A percentile compares a stretch with the other conserved stretches of the same genome.
These are phyloP conservation scores for Takifugu ocellatus DNA, from an alignment of 2,797 vertebrate species.

Conservation along the genomic window DNA sequence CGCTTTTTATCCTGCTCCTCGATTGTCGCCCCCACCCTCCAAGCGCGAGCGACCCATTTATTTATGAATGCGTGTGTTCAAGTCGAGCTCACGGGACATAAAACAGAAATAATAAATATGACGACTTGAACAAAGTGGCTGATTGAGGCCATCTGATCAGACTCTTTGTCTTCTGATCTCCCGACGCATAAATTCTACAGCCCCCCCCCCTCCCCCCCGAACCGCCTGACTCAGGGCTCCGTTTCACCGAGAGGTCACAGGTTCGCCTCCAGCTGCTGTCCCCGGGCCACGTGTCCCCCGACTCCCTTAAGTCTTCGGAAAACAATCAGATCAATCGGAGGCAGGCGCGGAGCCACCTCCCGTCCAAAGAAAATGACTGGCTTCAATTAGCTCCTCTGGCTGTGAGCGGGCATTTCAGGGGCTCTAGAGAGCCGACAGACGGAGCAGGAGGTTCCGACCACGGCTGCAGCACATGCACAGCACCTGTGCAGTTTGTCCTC, in stretches of 20 bases:
- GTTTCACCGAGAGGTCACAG: background rate
- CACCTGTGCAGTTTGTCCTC: background rate
- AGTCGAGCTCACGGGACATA: no score
- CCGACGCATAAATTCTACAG: background rate
- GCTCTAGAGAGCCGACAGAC: conserved; percentile 40
- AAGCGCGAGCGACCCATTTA: no score
- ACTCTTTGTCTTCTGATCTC: background rate
- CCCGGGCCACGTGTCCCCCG: conserved; percentile 4
- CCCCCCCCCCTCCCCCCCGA: background rate
- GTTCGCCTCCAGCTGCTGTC: background rate
- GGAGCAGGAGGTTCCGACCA: conserved; percentile 16
- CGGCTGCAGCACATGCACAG: background rate
- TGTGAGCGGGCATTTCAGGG: conserved; percentile 37
- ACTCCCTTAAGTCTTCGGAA: background rate
- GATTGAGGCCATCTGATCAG: no score
- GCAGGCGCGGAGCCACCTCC: background rate
- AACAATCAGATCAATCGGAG: conserved; percentile 4
- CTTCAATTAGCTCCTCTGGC: conserved; percentile 47
- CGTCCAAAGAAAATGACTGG: conserved; percentile 30
- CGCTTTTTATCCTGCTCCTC: no score
- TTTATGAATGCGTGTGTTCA: no score
- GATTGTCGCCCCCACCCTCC: no score
- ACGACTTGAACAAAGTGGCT: no score
- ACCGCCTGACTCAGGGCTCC: background rate
- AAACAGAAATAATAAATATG: no score